Conservation (phyloP, 2,888 invertebrate species). For the Noctua pronuba region DNA sequence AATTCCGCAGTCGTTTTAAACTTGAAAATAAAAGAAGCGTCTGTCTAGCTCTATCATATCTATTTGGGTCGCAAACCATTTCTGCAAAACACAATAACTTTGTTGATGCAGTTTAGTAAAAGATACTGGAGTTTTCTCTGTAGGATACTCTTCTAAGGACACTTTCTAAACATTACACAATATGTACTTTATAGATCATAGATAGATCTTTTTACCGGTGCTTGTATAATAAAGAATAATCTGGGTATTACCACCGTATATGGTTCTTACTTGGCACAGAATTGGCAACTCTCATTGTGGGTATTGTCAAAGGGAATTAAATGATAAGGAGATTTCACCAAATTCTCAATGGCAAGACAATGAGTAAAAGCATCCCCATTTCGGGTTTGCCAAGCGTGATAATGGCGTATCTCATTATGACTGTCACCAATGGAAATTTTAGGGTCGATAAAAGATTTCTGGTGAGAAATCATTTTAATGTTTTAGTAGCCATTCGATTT, state of each 20-base stretch:
- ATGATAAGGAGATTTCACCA: slow-evolving; percentile 20
- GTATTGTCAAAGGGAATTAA: slow-evolving; percentile 9
- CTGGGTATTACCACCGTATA: not conserved
- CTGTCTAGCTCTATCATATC: not conserved
- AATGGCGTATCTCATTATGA: slow-evolving; percentile 26
- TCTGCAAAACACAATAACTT: not conserved
- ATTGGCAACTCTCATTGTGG: not conserved
- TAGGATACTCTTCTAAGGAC: not conserved
- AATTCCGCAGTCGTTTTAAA: not conserved
- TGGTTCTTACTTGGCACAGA: not conserved
- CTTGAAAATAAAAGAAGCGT: not conserved
- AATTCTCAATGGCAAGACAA: slow-evolving; percentile 19
- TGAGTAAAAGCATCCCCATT: slow-evolving; percentile 3
- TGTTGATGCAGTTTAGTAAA: not conserved
- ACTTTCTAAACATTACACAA: slow-evolving; percentile 2
- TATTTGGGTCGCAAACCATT: not conserved
- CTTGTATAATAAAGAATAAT: not conserved
- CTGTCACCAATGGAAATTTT: slow-evolving; percentile 1
- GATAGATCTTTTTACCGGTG: not conserved
- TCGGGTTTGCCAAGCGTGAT: not conserved
- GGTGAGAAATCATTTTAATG: not conserved
- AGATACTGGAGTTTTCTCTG: not conserved
- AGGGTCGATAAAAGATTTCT: not conserved
- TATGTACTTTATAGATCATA: not conserved
- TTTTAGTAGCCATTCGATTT: not conserved